A percentile compares a stretch with the other conserved stretches of the same genome.
Evolutionary conservation across 2,113 vertebrate species (phyloP).

Genomic region (Verasper variegatus): DNA sequence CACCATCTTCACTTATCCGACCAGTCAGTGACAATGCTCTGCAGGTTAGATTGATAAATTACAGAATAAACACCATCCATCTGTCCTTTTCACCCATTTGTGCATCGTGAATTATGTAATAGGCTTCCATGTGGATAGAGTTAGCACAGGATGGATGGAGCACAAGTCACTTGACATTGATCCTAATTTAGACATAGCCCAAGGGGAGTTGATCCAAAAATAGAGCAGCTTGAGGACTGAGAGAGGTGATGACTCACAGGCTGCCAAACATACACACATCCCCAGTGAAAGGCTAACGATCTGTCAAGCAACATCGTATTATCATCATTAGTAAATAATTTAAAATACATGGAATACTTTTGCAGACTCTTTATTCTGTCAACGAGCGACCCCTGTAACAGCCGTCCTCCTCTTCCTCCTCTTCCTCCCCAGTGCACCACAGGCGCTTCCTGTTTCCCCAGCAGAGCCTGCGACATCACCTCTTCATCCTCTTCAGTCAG

Average conservation of each 20-base stretch:
- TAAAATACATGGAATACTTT: slow-evolving; percentile 16
- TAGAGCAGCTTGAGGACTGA: slow-evolving; percentile 53
- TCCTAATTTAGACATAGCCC: slow-evolving; percentile 47
- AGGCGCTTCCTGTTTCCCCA: slow-evolving; percentile 97
- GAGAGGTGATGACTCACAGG: slow-evolving; percentile 57
- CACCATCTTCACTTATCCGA: slow-evolving; percentile 1
- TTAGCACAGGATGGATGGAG: slow-evolving; percentile 15
- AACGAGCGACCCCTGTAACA: slow-evolving; percentile 1
- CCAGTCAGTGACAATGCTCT: neutral
- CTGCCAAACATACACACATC: slow-evolving; percentile 35
- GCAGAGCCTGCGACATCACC: slow-evolving; percentile 96
- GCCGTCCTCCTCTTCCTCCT: neutral
- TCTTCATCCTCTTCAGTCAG: slow-evolving; percentile 98
- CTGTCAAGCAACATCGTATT: slow-evolving; percentile 27
- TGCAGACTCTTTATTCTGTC: slow-evolving; percentile 20
- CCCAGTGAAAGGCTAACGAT: slow-evolving; percentile 26
- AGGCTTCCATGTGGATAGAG: slow-evolving; percentile 2
- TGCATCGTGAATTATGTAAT: slow-evolving; percentile 20
- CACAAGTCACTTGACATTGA: slow-evolving; percentile 48
- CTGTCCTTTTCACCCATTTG: slow-evolving; percentile 6
- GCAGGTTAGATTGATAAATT: slow-evolving; percentile 10
- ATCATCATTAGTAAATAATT: slow-evolving; percentile 5
- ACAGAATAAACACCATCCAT: neutral
- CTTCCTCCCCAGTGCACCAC: slow-evolving; percentile 89
- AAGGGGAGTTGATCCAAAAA: slow-evolving; percentile 52